Evolutionary conservation across 2,113 vertebrate genomes (phyloP), one percentile per base, ranked within the genome.

Genomic region (Psittacula cyanocephala): DNA sequence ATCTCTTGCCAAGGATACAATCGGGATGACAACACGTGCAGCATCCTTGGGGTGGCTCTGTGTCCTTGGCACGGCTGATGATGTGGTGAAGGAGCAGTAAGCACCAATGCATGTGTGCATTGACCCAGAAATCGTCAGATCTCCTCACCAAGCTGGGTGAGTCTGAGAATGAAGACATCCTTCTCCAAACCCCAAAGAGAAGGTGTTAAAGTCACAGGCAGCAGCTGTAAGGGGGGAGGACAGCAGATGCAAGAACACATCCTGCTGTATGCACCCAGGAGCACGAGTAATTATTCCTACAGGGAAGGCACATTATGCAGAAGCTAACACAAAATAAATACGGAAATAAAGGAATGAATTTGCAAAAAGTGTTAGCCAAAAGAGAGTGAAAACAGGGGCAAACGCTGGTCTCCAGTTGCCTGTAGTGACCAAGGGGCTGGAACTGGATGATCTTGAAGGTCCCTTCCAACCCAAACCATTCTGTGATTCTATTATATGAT

Each of bases 191-290:
- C 53, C 37, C 41, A 52, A 46, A 90, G 68, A 86, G 57, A 85
- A 86, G 71, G 31, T 77, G 75, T n/a, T 82, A 69, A 82, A 86
- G 67, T 80, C 75, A 85, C 44, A 28, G 43, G 35, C 69, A 93
- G 62, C 60, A 89, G 71, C 75, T 88, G 62, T 55, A 52, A 72
- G 10, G 12, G 41, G 5, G 46, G 17, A 49, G 39, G 46, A 52
- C 8, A 1, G 47, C 64, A 83, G 87, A 75, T 75, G 47, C 29
- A 85, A 39, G 72, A 72, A n/a, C 19, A 47, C 6, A 72, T 96
- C 78, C 74, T 91, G 62, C 53, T 7, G 5, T 13, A 10, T 6
- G 27, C 19, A 13, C 49, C 49, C 86, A 69, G 44, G 37, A 81
- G 43, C 47, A 69, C 3, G 3, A n/a, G 20, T 70, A 44, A 69